phyloP scores from a whole-genome alignment of 2,113 vertebrate genomes.

The Amphiprion ocellaris region DNA sequence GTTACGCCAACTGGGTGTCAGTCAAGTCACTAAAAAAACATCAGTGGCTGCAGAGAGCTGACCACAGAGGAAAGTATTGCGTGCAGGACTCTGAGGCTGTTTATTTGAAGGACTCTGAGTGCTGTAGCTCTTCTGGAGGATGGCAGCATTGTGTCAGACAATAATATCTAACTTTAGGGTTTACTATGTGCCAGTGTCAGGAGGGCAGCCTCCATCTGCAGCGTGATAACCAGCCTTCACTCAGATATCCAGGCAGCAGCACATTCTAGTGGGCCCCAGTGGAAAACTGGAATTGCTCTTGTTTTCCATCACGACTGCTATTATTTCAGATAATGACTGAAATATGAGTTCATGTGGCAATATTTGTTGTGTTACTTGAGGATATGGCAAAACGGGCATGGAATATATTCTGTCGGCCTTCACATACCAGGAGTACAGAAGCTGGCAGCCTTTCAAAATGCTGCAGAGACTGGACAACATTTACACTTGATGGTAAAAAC shows the following conservation, averaged over 20 bases:
- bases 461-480: background rate
- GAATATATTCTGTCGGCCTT: slow-evolving; percentile 35
- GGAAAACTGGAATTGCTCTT: slow-evolving; percentile 69
- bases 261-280: slow-evolving; percentile 57
- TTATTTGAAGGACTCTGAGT: background rate
- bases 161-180: background rate
- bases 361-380: slow-evolving; percentile 59
- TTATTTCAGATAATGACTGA: slow-evolving; percentile 59
- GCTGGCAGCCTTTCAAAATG: background rate
- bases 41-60: slow-evolving; percentile 16
- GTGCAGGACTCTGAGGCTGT: slow-evolving; percentile 27
- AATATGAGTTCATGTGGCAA: slow-evolving; percentile 61
- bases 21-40: slow-evolving; percentile 57
- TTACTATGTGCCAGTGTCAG: slow-evolving; percentile 39
- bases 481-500: background rate
- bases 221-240: slow-evolving; percentile 51
- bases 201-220: slow-evolving; percentile 75
- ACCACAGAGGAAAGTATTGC: slow-evolving; percentile 64
- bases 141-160: slow-evolving; percentile 8
- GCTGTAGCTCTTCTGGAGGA: slow-evolving; percentile 5
- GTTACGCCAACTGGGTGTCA: slow-evolving; percentile 41
- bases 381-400: slow-evolving; percentile 30
- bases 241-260: slow-evolving; percentile 50
- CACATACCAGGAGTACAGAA: slow-evolving; percentile 25
- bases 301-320: slow-evolving; percentile 63